Evolutionary conservation across 2,888 invertebrate genomes (phyloP).

Genomic region (Chorisops tibialis): DNA sequence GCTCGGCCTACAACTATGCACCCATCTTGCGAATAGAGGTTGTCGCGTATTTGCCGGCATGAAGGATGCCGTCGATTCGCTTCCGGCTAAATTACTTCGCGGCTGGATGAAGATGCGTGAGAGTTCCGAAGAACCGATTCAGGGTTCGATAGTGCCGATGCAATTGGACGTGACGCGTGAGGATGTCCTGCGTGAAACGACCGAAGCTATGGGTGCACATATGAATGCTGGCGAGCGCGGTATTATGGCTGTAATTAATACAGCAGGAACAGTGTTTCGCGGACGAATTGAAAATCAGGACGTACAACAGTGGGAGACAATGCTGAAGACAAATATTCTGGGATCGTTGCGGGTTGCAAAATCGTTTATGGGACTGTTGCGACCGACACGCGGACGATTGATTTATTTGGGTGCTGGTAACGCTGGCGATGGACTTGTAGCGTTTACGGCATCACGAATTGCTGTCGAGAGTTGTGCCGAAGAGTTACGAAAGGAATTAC

Average conservation of each 20-base stretch:
- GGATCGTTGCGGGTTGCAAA: constrained; percentile 71
- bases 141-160: constrained; percentile 63
- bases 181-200: constrained; percentile 75
- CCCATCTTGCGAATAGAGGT: constrained; percentile 67
- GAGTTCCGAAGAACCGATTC: constrained; percentile 51
- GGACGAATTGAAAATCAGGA: constrained; percentile 69
- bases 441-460: constrained; percentile 62
- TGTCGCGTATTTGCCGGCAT: constrained; percentile 77
- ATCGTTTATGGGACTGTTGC: constrained; percentile 70
- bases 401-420: constrained; percentile 61
- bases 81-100: constrained; percentile 60
- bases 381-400: constrained; percentile 62
- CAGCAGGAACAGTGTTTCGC: constrained; percentile 72
- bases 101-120: constrained; percentile 62
- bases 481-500: constrained; percentile 66
- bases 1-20: constrained; percentile 72
- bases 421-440: constrained; percentile 56
- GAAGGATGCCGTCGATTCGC: constrained; percentile 57
- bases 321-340: constrained; percentile 67
- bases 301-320: constrained; percentile 60
- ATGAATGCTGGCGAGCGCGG: constrained; percentile 81
- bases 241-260: constrained; percentile 76
- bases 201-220: constrained; percentile 73
- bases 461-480: constrained; percentile 79
- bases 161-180: constrained; percentile 77